Percentiles rank a stretch among this genome's conserved stretches.
Evolutionary conservation across 35 echinoderm and acorn worm genomes (phyloP).

Genomic region (Ptychodera flava): DNA sequence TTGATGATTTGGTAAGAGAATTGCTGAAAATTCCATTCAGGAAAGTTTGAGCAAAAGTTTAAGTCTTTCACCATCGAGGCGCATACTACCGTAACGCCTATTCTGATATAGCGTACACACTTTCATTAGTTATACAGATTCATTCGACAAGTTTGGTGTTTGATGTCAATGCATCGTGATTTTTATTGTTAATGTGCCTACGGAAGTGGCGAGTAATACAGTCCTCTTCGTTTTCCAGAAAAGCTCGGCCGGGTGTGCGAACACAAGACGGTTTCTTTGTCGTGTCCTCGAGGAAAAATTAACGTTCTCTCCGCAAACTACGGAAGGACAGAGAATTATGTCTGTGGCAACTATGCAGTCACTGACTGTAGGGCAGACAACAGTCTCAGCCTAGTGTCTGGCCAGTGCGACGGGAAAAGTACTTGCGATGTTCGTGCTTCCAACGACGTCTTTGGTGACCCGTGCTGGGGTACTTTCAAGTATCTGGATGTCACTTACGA

Average conservation of each 20-base stretch:
- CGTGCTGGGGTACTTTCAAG: constrained; percentile 52
- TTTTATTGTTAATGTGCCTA: too few species aligned
- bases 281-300: background rate
- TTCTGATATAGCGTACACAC: too few species aligned
- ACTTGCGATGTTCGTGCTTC: constrained; percentile 27
- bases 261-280: background rate
- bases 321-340: background rate
- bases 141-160: too few species aligned
- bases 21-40: too few species aligned
- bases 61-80: too few species aligned
- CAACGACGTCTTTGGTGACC: constrained; percentile 52
- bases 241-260: constrained; percentile 5
- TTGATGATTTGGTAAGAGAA: too few species aligned
- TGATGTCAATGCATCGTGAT: too few species aligned
- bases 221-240: too few species aligned
- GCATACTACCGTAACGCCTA: too few species aligned
- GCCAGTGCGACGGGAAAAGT: constrained; percentile 22
- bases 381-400: background rate
- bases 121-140: too few species aligned
- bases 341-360: background rate
- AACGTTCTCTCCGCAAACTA: constrained; percentile 7
- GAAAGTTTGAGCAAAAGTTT: too few species aligned
- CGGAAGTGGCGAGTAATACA: too few species aligned
- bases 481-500: constrained; percentile 47
- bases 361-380: background rate